Evolutionary conservation across 1,140 invertebrate species (phyloP).

Genomic region (Tetramorium parvispinum): DNA sequence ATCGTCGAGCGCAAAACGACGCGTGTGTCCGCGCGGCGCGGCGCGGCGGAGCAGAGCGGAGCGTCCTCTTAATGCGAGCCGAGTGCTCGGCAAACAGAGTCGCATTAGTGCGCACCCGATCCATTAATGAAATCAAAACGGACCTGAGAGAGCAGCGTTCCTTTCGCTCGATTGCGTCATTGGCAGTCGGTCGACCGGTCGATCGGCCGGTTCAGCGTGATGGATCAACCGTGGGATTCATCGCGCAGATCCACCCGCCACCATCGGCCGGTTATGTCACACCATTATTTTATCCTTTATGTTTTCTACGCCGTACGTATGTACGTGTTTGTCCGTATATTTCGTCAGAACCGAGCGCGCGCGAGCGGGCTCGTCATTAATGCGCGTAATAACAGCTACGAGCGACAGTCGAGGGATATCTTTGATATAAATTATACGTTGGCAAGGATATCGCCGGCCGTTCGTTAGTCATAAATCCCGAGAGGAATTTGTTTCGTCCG

Average conservation of each 20-base stretch:
- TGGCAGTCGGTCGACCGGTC: conserved; percentile 26
- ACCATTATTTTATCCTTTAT: conserved; percentile 72
- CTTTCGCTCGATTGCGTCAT: conserved; percentile 73
- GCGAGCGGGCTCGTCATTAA: conserved; percentile 63
- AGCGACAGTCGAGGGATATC: conserved; percentile 69
- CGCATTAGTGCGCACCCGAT: conserved; percentile 78
- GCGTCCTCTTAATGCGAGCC: conserved; percentile 76
- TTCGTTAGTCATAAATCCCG: conserved; percentile 66
- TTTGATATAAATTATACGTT: conserved; percentile 70
- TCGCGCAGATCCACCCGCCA: conserved; percentile 30
- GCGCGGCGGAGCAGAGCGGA: background rate
- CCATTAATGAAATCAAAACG: conserved; percentile 81
- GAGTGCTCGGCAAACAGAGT: conserved; percentile 80
- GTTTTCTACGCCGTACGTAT: conserved; percentile 52
- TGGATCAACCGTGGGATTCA: conserved; percentile 67
- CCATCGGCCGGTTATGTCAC: conserved; percentile 65
- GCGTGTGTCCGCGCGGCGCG: conserved; percentile 64
- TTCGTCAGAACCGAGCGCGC: conserved; percentile 60
- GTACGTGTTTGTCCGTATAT: conserved; percentile 40
- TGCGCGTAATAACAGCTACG: conserved; percentile 72
- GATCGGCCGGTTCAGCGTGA: conserved; percentile 21
- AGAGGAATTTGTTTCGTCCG: conserved; percentile 37
- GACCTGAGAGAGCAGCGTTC: conserved; percentile 55
- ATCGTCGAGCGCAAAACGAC: conserved; percentile 72
- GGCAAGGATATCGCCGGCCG: conserved; percentile 63